phyloP scores from a whole-genome alignment of 2,888 invertebrate genomes.

The Dioctria linearis region DNA sequence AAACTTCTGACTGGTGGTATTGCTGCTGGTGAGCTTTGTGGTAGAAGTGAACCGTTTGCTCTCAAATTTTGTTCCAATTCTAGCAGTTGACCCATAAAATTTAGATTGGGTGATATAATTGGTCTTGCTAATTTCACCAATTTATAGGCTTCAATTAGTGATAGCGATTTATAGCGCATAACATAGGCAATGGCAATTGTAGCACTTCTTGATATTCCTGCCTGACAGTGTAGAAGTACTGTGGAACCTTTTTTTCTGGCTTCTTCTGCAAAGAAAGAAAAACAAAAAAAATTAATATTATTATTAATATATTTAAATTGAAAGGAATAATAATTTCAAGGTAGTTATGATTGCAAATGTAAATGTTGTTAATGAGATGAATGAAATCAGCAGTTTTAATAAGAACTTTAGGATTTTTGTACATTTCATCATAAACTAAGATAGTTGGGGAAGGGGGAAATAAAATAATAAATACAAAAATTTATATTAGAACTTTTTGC shows the following conservation, averaged over 20 bases:
- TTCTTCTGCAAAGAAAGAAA: constrained; percentile 68
- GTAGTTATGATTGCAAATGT: no score
- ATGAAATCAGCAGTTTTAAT: neutral
- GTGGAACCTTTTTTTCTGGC: constrained; percentile 70
- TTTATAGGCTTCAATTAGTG: constrained; percentile 89
- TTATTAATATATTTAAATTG: no score
- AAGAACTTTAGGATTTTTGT: neutral
- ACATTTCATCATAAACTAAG: neutral
- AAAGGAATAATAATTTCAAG: no score
- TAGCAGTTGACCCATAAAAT: constrained; percentile 92
- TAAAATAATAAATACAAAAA: no score
- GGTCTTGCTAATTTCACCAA: constrained; percentile 87
- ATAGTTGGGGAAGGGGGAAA: neutral
- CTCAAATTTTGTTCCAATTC: constrained; percentile 84
- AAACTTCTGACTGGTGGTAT: constrained; percentile 57
- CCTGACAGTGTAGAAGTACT: constrained; percentile 95
- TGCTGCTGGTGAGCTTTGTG: constrained; percentile 61
- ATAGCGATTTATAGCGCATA: constrained; percentile 88
- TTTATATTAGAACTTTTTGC: no score
- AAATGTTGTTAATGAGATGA: no score
- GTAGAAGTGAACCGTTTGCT: constrained; percentile 67
- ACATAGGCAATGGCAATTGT: constrained; percentile 96
- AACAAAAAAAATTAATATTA: constrained; percentile 53
- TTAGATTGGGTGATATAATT: constrained; percentile 95
- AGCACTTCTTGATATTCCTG: constrained; percentile 94